Base-by-base conservation (phyloP, 2,113 vertebrate genomes). In the Marmota flaviventris region DNA sequence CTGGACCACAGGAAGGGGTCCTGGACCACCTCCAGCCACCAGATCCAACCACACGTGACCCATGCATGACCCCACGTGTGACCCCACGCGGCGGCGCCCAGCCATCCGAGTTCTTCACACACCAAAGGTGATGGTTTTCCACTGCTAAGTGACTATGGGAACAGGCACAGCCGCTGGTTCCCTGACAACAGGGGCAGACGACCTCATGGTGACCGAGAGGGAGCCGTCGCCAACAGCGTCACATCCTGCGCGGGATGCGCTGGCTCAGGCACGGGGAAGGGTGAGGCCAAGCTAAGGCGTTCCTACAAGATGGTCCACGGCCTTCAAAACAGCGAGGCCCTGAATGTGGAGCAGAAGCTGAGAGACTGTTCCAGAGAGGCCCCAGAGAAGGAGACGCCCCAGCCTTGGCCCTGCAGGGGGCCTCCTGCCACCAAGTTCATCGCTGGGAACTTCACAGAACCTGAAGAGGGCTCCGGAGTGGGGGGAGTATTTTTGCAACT, bases 201-300 rank as follows among this genome's bases (percentile, higher is more conserved):
- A 20, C 32, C 32, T 84, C 87, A 58, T 6, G 12, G 0, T 48
- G 48, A 61, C 29, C 12, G 34, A 32, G 8, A 8, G 45, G 24
- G 34, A 0, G 12, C 2, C 6, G 48, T 14, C 51, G 42, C 51
- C 51, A 3, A 4, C 5, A 24, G 3, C 32, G 14, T 22, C 25
- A 0, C 4, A 2, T 29, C 13, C 22, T 13, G 29, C 13, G 32
- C 29, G 0, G 24, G 2, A 18, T 4, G 5, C 8, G 14, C 70
- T 85, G 72, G 56, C 53, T 45, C 32, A 5, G 1, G 2, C 2
- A 13, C 0, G 7, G n/a, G 39, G 56, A 34, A 17, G 2, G 4
- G 16, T 5, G n/a, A 45, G 76, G 7, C n/a, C 34, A 16, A 22
- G 48, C 17, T n/a, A 22, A 9, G 34, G 0, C 8, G 18, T 51